These are phyloP conservation scores for Miltochrista miniata DNA, from an alignment of 2,888 invertebrate species.

Conservation along the genomic window DNA sequence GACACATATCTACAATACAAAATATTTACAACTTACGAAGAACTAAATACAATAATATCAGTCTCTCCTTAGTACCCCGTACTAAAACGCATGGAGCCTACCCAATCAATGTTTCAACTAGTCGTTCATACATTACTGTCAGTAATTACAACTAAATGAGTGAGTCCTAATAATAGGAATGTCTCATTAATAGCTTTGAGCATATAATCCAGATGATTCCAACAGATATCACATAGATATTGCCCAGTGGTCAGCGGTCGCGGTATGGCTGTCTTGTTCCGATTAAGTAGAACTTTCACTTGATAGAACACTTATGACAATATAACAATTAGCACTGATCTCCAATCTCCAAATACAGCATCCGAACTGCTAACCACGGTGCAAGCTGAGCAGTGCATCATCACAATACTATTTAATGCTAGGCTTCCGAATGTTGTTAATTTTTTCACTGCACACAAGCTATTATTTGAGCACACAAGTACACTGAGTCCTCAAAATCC, in stretches of 20 bases:
- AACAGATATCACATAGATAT: constrained; percentile 19
- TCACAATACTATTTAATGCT: too few relatives aligned
- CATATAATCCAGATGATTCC: constrained; percentile 48
- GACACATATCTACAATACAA: constrained; percentile 60
- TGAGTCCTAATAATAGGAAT: constrained; percentile 51
- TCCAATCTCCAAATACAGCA: too few relatives aligned
- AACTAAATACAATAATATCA: constrained; percentile 50
- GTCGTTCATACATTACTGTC: constrained; percentile 41
- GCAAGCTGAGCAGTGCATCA: too few relatives aligned
- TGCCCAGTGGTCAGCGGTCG: not conserved
- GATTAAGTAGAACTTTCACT: too few relatives aligned
- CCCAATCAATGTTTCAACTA: constrained; percentile 47
- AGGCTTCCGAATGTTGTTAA: too few relatives aligned
- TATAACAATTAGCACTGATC: too few relatives aligned
- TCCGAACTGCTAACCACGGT: too few relatives aligned
- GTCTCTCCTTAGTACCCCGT: constrained; percentile 46
- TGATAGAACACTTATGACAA: too few relatives aligned
- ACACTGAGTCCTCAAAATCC: constrained; percentile 19
- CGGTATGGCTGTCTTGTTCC: too few relatives aligned
- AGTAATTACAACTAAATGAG: constrained; percentile 50
- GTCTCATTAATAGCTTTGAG: constrained; percentile 63
- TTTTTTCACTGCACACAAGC: too few relatives aligned
- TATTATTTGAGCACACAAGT: constrained; percentile 16
- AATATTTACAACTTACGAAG: constrained; percentile 73
- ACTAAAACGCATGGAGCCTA: constrained; percentile 71